phyloP scores from a whole-genome alignment of 1,140 invertebrate genomes.

The Bombus fervidus region DNA sequence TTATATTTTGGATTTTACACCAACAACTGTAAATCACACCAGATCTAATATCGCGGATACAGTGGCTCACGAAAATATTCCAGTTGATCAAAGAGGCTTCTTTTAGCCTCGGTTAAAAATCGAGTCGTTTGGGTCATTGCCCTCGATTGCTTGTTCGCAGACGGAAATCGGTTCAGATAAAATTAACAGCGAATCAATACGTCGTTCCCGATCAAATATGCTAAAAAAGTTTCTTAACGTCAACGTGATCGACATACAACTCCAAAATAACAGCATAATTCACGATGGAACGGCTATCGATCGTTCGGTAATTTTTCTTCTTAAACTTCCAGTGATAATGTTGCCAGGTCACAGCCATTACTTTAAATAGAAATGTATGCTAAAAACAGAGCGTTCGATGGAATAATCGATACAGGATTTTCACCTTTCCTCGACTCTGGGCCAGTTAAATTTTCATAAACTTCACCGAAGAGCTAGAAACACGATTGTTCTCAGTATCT shows the following conservation, averaged over 20 bases:
- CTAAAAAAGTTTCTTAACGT: background rate
- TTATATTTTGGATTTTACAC: background rate
- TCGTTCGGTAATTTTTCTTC: background rate
- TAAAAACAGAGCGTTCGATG: background rate
- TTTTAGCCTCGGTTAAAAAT: background rate
- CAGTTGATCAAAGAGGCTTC: no score
- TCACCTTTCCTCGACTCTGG: background rate
- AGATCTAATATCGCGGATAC: background rate
- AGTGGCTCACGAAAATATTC: no score
- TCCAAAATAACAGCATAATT: background rate
- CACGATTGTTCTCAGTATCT: background rate
- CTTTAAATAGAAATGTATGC: background rate
- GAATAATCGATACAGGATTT: slow-evolving; percentile 4
- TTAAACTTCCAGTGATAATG: background rate
- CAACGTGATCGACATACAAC: background rate
- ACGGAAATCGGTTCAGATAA: background rate
- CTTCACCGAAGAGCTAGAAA: background rate
- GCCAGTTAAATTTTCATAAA: background rate
- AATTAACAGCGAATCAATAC: background rate
- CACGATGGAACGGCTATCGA: background rate
- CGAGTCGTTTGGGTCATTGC: background rate
- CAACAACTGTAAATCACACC: no score
- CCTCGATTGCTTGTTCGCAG: background rate
- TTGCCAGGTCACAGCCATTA: background rate
- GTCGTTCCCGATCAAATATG: no score